These are phyloP conservation scores for Scatophagus argus DNA, from an alignment of 2,113 vertebrate species.

Conservation along the genomic window DNA sequence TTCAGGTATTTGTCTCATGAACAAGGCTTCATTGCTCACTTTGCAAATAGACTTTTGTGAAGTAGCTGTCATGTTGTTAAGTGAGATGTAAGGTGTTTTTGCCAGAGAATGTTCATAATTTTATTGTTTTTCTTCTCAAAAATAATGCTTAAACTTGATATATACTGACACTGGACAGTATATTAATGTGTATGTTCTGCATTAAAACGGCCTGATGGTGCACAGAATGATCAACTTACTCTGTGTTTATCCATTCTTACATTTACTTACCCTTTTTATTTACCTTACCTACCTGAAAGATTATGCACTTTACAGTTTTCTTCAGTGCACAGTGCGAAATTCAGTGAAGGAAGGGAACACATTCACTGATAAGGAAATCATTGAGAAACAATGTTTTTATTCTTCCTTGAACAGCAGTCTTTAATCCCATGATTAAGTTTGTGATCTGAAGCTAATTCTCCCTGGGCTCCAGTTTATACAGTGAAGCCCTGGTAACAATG, in stretches of 20 bases:
- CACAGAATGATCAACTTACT: not conserved
- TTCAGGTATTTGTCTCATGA: slow-evolving; percentile 10
- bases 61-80: slow-evolving; percentile 10
- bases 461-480: slow-evolving; percentile 39
- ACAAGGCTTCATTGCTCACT: slow-evolving; percentile 1
- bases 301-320: not conserved
- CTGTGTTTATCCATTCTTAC: not conserved
- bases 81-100: slow-evolving; percentile 19
- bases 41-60: slow-evolving; percentile 12
- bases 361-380: slow-evolving; percentile 32
- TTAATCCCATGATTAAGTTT: slow-evolving; percentile 63
- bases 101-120: not conserved
- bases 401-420: slow-evolving; percentile 12
- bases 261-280: not conserved
- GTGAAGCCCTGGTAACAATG: slow-evolving; percentile 23
- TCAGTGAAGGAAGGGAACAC: not conserved
- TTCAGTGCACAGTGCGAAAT: not conserved
- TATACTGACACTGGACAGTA: not conserved
- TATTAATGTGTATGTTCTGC: not conserved
- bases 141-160: too few relatives aligned
- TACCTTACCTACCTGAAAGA: not conserved
- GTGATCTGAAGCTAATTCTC: slow-evolving; percentile 69
- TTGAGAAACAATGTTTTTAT: slow-evolving; percentile 26
- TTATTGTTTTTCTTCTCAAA: not conserved
- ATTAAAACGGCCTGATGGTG: not conserved